Base-by-base conservation (phyloP, 1,140 invertebrate species). In the Nasonia giraulti region DNA sequence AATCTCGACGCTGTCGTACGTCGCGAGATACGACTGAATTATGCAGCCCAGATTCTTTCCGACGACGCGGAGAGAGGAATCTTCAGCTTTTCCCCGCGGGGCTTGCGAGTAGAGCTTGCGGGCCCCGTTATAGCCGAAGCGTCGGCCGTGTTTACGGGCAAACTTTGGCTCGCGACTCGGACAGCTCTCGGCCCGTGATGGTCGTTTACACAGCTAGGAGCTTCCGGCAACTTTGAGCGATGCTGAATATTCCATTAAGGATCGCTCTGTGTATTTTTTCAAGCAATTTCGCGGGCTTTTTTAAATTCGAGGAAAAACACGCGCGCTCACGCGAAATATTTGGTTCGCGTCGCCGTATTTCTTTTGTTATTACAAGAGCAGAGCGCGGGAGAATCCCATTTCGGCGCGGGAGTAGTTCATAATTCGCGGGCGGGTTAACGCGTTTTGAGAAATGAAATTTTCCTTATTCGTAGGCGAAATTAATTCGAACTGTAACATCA, bases 21-120 rank as follows among this genome's bases (percentile, higher is more conserved):
- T 0, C 55, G 55, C 17, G 6, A 6, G 55, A 62, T 20, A 33
- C 10, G 68, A 1, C 23, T 31, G 68, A 71, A 71, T 71, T 71
- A 71, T 71, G 68, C 27, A 71, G 27, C 14, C 68, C 27, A 27
- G 68, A 71, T 71, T 71, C 68, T 71, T 71, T 71, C 27, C 62
- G 62, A 66, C n/a, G 14, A n/a, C 62, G 62, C 5, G 6, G 55
- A 62, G 6, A 27, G n/a, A 31, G 2, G 68, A 27, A 23, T 69
- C 68, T 33, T 27, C 4, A 71, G 27, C 27, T 31, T 71, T 71
- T 31, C 31, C 31, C 14, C 20, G 55, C 6, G 3, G 55, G 20
- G 55, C 4, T 62, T 62, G 55, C 4, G 55, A n/a, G 2, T 27
- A 71, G 31, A 71, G 31, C 68, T 62, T 71, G 68, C 31, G 68